Evolutionary conservation across 2,888 invertebrate genomes (phyloP).

Genomic region (Palloptera scutellata): DNA sequence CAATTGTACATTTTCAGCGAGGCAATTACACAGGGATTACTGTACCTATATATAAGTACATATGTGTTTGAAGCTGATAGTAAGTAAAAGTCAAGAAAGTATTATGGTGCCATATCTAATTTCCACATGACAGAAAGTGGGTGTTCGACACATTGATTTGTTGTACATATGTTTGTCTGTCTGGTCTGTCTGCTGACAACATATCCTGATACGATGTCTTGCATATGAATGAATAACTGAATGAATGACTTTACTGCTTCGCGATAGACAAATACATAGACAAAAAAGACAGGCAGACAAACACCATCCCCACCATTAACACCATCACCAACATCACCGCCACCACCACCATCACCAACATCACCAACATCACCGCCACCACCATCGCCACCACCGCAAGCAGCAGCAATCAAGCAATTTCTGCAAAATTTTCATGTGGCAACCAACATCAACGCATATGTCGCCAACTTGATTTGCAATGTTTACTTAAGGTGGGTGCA

Average conservation of each 20-base stretch:
- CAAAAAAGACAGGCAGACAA: not conserved
- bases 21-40: too few relatives aligned
- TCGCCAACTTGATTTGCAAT: too few relatives aligned
- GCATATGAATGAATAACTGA: not conserved
- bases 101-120: too few relatives aligned
- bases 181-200: not conserved
- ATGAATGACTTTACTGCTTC: not conserved
- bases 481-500: too few relatives aligned
- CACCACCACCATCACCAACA: not conserved
- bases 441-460: too few relatives aligned
- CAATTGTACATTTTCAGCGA: too few relatives aligned
- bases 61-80: too few relatives aligned
- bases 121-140: not conserved
- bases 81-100: too few relatives aligned
- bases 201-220: not conserved
- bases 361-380: not conserved
- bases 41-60: too few relatives aligned
- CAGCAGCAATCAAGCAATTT: not conserved
- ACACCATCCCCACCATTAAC: not conserved
- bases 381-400: not conserved
- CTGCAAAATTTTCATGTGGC: too few relatives aligned
- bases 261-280: not conserved
- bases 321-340: not conserved
- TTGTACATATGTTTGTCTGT: not conserved
- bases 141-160: conserved; percentile 4